Base-by-base conservation (phyloP, 2,797 vertebrate genomes). In the Myiotriccus ornatus region DNA sequence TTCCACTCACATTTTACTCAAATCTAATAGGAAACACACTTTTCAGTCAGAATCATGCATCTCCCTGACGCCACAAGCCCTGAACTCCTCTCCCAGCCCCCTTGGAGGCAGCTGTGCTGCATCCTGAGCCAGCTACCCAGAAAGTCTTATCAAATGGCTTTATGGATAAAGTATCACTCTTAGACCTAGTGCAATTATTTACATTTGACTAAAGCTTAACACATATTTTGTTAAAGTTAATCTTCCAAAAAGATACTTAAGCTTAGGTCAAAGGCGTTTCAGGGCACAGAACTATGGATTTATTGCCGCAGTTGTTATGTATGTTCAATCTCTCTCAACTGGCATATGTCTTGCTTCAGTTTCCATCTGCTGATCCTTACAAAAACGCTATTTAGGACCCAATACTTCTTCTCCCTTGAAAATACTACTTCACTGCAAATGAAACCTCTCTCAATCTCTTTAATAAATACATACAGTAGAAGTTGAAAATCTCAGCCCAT, bases 221-320 rank as follows among this genome's bases (percentile, higher is more conserved):
- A 24, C 27, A 25, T 53, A 71, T 67, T 89, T 81, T 46, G 24
- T 62, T 76, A 2, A 86, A 92, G 37, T 89, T 89, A 69, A 92
- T 82, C 59, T 84, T 69, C 71, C n/a, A 87, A 49, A 95, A 93
- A 75, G 24, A 69, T 69, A 85, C 25, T 79, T 68, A 82, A 62
- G 43, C 63, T 73, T 55, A 76, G 47, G 78, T 89, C 59, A 53
- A 87, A 94, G 71, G 27, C 20, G 23, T 83, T 91, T 60, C 59
- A 76, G 78, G 67, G 71, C 39, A 76, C n/a, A 89, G 43, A 69
- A 89, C 62, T 90, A 76, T 11, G 62, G 65, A 87, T 82, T 89
- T 84, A 82, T 65, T 71, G 47, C 30, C 84, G 70, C 63, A 84
- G 47, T 81, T 71, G 34, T 78, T 63, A 90, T 50, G 17, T 50